Percentiles rank a stretch among this genome's conserved stretches.
These are phyloP conservation scores for Meloe dianella DNA, from an alignment of 2,888 invertebrate genomes.

Conservation along the genomic window DNA sequence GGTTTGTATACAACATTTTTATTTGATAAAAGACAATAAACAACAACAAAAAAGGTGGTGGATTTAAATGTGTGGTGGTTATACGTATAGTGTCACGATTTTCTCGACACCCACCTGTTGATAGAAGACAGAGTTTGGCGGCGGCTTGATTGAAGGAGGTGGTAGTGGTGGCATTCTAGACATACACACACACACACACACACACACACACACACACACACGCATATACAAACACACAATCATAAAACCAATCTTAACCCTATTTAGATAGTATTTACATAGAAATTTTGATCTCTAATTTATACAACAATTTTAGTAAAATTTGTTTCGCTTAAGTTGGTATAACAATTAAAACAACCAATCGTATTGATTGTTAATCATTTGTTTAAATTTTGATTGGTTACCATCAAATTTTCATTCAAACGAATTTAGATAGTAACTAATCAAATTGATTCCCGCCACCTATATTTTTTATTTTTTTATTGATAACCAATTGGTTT, in stretches of 20 bases:
- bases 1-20: conserved; percentile 37
- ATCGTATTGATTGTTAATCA: neutral
- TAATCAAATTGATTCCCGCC: neutral
- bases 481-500: too few relatives aligned
- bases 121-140: neutral
- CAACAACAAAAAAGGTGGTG: neutral
- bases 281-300: too few relatives aligned
- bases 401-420: neutral
- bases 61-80: neutral
- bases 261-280: too few relatives aligned
- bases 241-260: too few relatives aligned
- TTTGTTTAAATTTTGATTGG: neutral
- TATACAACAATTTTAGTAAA: too few relatives aligned
- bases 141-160: neutral
- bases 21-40: neutral
- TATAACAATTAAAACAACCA: neutral
- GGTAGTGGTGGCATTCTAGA: neutral
- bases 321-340: neutral
- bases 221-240: too few relatives aligned
- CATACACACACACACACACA: neutral
- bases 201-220: neutral
- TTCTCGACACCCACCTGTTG: conserved; percentile 2
- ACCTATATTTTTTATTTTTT: too few relatives aligned
- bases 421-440: neutral
- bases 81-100: conserved; percentile 4